Conservation (phyloP, 1,140 invertebrate genomes). For the Formica exsecta region DNA sequence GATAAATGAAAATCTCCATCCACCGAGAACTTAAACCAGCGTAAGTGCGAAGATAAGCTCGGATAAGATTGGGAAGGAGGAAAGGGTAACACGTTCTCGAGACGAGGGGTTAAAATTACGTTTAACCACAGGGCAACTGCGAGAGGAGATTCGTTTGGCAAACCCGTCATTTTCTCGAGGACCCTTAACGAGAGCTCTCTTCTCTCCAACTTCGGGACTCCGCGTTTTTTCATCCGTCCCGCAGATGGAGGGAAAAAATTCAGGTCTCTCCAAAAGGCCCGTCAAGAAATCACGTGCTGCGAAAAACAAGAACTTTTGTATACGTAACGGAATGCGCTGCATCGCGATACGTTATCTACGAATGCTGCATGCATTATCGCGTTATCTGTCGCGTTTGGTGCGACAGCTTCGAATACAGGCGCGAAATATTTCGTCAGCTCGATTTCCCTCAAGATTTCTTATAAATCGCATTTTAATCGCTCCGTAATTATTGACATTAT, state of each 20-base stretch:
- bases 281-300: conserved; percentile 4
- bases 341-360: background rate
- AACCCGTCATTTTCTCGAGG: conserved; percentile 76
- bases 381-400: background rate
- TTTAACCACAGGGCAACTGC: conserved; percentile 67
- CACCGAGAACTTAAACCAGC: background rate
- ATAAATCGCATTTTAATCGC: background rate
- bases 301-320: background rate
- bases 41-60: conserved; percentile 45
- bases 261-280: background rate
- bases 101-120: conserved; percentile 72
- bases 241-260: conserved; percentile 31
- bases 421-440: background rate
- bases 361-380: background rate
- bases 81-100: conserved; percentile 29
- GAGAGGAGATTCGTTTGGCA: conserved; percentile 75
- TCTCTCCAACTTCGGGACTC: conserved; percentile 27
- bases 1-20: background rate
- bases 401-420: conserved; percentile 6
- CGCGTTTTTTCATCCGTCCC: conserved; percentile 6
- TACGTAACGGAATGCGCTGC: background rate
- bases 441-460: conserved; percentile 27
- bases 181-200: conserved; percentile 76
- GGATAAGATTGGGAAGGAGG: conserved; percentile 62
- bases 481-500: background rate